These are phyloP conservation scores for Arbacia lixula DNA, from an alignment of 53 echinoderm and acorn worm species.

Conservation along the genomic window DNA sequence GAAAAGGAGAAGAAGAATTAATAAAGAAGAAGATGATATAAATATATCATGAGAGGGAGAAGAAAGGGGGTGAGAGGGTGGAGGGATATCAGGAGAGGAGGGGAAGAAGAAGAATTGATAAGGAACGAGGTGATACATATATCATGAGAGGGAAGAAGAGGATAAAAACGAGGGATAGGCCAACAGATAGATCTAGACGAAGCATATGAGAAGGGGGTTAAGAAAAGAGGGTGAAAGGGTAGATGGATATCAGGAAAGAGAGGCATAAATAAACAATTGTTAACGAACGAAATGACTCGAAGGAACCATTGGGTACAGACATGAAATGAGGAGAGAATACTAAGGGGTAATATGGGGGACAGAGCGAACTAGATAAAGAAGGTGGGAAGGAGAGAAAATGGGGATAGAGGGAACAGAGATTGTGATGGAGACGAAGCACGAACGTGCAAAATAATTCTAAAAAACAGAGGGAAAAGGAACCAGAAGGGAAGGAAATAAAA, in stretches of 20 bases:
- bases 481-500: neutral
- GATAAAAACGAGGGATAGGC: neutral
- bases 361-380: neutral
- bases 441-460: neutral
- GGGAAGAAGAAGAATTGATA: too few relatives aligned
- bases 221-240: conserved; percentile 4
- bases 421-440: neutral
- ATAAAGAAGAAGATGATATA: too few relatives aligned
- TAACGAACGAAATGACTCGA: too few relatives aligned
- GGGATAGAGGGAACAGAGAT: neutral
- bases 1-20: too few relatives aligned
- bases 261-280: neutral
- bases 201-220: neutral
- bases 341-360: neutral
- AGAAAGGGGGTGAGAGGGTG: too few relatives aligned
- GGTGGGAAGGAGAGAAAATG: neutral
- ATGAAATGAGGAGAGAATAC: neutral
- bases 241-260: neutral
- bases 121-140: neutral
- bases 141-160: neutral
- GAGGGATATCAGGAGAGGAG: too few relatives aligned
- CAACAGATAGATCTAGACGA: neutral
- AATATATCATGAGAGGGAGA: too few relatives aligned
- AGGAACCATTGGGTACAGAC: neutral
- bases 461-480: neutral